Percentiles rank a stretch among this genome's conserved stretches.
Evolutionary conservation across 2,888 invertebrate species (phyloP).

Genomic region (Nowickia ferox): DNA sequence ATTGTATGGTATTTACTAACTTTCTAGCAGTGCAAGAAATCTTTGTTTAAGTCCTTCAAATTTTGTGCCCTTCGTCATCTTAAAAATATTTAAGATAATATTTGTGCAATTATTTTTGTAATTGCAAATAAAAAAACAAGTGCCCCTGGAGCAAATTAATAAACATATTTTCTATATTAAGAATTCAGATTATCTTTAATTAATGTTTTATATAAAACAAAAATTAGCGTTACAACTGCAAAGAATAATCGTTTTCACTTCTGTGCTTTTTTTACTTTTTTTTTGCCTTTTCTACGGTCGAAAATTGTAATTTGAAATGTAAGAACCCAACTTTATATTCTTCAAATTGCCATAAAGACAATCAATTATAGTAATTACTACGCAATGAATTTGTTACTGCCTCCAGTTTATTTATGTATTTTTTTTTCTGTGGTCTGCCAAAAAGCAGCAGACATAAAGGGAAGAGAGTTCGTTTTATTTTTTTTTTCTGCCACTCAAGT

Average conservation of each 20-base stretch:
- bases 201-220: slow-evolving; percentile 33
- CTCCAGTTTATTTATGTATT: background rate
- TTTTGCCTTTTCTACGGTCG: background rate
- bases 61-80: too few relatives aligned
- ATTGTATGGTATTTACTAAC: too few relatives aligned
- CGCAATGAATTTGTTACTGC: slow-evolving; percentile 56
- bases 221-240: slow-evolving; percentile 12
- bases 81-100: too few relatives aligned
- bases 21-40: too few relatives aligned
- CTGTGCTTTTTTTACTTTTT: background rate
- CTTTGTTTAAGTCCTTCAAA: too few relatives aligned
- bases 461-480: background rate
- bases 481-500: background rate
- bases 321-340: slow-evolving; percentile 9
- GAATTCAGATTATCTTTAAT: slow-evolving; percentile 50
- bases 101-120: background rate
- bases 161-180: slow-evolving; percentile 60
- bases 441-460: slow-evolving; percentile 4
- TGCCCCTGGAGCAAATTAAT: slow-evolving; percentile 21
- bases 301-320: slow-evolving; percentile 16
- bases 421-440: background rate
- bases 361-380: slow-evolving; percentile 69
- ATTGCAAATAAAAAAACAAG: background rate
- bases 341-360: slow-evolving; percentile 64
- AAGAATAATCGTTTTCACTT: background rate